A percentile compares a stretch with the other conserved stretches of the same genome.
phyloP scores from a whole-genome alignment of 2,888 invertebrate species.

The Andrena flavipes region DNA sequence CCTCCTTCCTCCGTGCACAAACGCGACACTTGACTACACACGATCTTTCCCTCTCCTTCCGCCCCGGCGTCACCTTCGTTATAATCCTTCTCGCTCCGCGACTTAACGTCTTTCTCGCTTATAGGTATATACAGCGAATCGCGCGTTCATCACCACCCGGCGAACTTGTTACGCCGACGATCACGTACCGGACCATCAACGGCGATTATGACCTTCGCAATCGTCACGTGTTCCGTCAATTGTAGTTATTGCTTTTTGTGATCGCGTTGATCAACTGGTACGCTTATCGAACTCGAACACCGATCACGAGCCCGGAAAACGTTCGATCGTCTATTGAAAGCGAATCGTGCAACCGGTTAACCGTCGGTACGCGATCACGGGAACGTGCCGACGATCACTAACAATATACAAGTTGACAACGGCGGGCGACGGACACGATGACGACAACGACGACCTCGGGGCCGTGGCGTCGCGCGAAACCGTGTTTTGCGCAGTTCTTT shows the following conservation, averaged over 20 bases:
- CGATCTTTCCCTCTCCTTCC: slow-evolving; percentile 48
- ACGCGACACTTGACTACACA: slow-evolving; percentile 77
- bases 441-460: slow-evolving; percentile 51
- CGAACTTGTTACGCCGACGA: slow-evolving; percentile 62
- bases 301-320: slow-evolving; percentile 8
- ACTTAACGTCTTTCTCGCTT: slow-evolving; percentile 49
- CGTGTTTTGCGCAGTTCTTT: slow-evolving; percentile 78
- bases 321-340: not conserved
- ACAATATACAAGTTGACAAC: slow-evolving; percentile 61
- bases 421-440: slow-evolving; percentile 57
- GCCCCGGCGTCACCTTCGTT: slow-evolving; percentile 37
- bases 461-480: slow-evolving; percentile 57
- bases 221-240: slow-evolving; percentile 36
- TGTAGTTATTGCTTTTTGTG: slow-evolving; percentile 32
- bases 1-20: slow-evolving; percentile 78
- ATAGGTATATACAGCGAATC: slow-evolving; percentile 48
- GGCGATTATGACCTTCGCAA: slow-evolving; percentile 48
- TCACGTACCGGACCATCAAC: slow-evolving; percentile 58
- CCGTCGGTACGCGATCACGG: slow-evolving; percentile 35
- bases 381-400: slow-evolving; percentile 63
- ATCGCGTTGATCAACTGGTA: not conserved
- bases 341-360: not conserved
- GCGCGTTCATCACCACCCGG: slow-evolving; percentile 60
- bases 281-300: not conserved
- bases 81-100: slow-evolving; percentile 37